Evolutionary conservation across 2,113 vertebrate species (phyloP).

Genomic region (Thalassarche chlororhynchos): DNA sequence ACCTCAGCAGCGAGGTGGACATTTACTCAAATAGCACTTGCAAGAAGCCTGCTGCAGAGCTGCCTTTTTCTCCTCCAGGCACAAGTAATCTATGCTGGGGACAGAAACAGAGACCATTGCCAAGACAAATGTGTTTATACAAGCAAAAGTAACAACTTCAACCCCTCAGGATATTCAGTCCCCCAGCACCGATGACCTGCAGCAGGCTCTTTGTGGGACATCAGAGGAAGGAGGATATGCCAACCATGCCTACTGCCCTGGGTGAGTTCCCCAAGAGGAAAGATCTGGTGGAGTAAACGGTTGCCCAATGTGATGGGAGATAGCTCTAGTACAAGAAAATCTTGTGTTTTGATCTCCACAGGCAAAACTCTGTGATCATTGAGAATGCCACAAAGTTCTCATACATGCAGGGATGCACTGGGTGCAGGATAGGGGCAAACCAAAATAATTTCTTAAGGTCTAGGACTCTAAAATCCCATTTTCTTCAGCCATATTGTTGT

Average conservation of each 20-base stretch:
- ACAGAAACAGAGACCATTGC: not conserved
- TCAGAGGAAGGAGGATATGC: not conserved
- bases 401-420: not conserved
- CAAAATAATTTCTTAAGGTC: not conserved
- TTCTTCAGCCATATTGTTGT: not conserved
- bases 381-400: not conserved
- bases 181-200: not conserved
- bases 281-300: not conserved
- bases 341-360: not conserved
- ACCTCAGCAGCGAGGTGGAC: not conserved
- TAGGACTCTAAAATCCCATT: not conserved
- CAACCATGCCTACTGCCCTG: not conserved
- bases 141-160: not conserved
- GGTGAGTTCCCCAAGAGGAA: not conserved
- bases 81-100: not conserved
- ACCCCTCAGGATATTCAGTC: not conserved
- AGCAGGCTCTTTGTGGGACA: not conserved
- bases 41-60: not conserved
- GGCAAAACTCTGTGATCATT: not conserved
- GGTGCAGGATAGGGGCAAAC: not conserved
- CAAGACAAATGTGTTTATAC: not conserved
- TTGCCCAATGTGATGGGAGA: not conserved
- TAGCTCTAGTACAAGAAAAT: not conserved
- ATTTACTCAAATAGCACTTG: not conserved
- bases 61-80: not conserved